A percentile compares a stretch with the other conserved stretches of the same genome.
Evolutionary conservation across 2,888 invertebrate species (phyloP).

Genomic region (Adela reaumurella): DNA sequence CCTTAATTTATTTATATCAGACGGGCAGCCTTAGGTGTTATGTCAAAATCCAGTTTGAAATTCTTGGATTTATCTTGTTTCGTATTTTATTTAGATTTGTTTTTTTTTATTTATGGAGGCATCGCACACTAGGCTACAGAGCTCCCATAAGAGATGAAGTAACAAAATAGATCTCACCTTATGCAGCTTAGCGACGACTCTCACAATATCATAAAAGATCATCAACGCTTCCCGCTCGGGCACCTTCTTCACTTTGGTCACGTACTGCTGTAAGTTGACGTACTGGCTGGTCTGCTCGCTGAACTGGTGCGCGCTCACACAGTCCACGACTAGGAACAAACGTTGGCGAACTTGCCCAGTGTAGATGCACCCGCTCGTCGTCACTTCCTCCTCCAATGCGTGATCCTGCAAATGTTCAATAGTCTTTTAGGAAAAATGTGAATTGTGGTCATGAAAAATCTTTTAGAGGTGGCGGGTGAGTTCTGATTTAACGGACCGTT

Average conservation of each 20-base stretch:
- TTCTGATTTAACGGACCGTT: no score
- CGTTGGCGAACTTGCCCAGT: slow-evolving; percentile 58
- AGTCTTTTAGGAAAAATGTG: no score
- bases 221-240: slow-evolving; percentile 69
- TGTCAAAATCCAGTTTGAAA: no score
- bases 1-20: no score
- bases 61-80: no score
- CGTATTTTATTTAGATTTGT: no score
- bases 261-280: slow-evolving; percentile 70
- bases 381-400: slow-evolving; percentile 58
- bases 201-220: slow-evolving; percentile 71
- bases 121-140: neutral
- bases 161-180: slow-evolving; percentile 39
- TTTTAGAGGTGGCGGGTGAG: no score
- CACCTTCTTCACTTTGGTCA: slow-evolving; percentile 72
- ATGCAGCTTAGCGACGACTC: slow-evolving; percentile 70
- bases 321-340: slow-evolving; percentile 70
- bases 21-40: no score
- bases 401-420: slow-evolving; percentile 69
- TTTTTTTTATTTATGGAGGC: no score
- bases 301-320: slow-evolving; percentile 66
- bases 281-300: slow-evolving; percentile 53
- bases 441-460: no score
- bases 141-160: neutral
- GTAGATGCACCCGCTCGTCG: slow-evolving; percentile 47